A percentile compares a stretch with the other conserved stretches of the same genome.
Conservation (phyloP, 2,113 vertebrate genomes). For the Syngnathus floridae region DNA sequence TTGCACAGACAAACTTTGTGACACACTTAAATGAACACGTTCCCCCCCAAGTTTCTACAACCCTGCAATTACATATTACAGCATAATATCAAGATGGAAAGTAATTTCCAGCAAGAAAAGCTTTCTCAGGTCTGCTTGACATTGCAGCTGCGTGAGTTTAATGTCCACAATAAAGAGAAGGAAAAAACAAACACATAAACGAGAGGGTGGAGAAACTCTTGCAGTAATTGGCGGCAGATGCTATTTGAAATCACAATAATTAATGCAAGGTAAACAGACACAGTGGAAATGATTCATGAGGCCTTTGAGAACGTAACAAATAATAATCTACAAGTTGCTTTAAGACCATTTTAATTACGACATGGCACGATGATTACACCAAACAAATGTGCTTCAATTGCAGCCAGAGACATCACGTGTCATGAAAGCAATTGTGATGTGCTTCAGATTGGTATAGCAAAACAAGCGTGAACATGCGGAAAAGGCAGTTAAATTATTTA, state of each 20-base stretch:
- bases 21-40: not conserved
- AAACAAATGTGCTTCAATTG: not conserved
- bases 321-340: slow-evolving; percentile 4
- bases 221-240: slow-evolving; percentile 13
- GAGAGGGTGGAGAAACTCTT: slow-evolving; percentile 21
- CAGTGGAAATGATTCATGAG: slow-evolving; percentile 6
- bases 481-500: not conserved
- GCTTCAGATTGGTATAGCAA: not conserved
- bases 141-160: not conserved
- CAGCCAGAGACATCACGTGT: not conserved
- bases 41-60: not conserved
- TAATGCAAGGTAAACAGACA: slow-evolving; percentile 7
- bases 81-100: not conserved
- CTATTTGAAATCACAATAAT: slow-evolving; percentile 13
- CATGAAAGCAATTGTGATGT: not conserved
- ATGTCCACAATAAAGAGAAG: not conserved
- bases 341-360: not conserved
- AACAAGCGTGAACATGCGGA: not conserved
- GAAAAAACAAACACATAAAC: slow-evolving; percentile 11
- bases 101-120: not conserved
- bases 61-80: not conserved
- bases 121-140: not conserved
- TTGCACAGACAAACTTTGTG: not conserved
- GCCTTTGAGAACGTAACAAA: not conserved
- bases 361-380: slow-evolving; percentile 4